Conservation (phyloP, 2,113 vertebrate species). For the Fukomys damarensis region DNA sequence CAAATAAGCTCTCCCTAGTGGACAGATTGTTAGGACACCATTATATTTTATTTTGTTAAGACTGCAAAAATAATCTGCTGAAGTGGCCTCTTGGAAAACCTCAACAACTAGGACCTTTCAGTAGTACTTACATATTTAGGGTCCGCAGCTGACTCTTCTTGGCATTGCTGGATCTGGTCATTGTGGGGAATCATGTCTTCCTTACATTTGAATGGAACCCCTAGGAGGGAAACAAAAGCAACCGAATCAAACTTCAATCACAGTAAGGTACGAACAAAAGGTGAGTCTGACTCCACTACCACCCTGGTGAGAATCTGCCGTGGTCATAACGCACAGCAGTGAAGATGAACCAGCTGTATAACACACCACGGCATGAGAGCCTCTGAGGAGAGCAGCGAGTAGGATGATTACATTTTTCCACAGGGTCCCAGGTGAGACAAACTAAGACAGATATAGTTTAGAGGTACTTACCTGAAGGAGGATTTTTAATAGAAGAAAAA, state of each 20-base stretch:
- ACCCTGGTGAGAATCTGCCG: not conserved
- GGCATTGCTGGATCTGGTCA: constrained; percentile 20
- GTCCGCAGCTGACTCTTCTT: not conserved
- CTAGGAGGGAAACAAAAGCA: constrained; percentile 41
- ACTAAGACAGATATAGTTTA: not conserved
- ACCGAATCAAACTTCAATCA: not conserved
- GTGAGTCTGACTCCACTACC: not conserved
- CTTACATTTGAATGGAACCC: constrained; percentile 68
- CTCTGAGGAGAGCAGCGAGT: not conserved
- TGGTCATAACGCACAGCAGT: not conserved
- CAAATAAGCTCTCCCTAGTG: not conserved
- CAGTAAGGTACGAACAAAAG: not conserved
- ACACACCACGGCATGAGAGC: too few relatives aligned
- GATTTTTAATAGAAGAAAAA: not conserved
- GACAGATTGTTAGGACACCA: not conserved
- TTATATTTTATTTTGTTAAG: not conserved
- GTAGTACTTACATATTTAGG: constrained; percentile 46
- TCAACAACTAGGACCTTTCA: not conserved
- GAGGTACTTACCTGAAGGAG: fast-evolving
- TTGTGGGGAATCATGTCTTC: constrained; percentile 43
- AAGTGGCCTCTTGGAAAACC: not conserved
- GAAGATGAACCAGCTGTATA: not conserved
- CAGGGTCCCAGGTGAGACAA: not conserved
- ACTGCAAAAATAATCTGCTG: not conserved
- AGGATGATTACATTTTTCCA: not conserved